Evolutionary conservation across 2,888 invertebrate genomes (phyloP), one percentile per base, ranked within the genome.

Genomic region (Lamellibrachia columna): DNA sequence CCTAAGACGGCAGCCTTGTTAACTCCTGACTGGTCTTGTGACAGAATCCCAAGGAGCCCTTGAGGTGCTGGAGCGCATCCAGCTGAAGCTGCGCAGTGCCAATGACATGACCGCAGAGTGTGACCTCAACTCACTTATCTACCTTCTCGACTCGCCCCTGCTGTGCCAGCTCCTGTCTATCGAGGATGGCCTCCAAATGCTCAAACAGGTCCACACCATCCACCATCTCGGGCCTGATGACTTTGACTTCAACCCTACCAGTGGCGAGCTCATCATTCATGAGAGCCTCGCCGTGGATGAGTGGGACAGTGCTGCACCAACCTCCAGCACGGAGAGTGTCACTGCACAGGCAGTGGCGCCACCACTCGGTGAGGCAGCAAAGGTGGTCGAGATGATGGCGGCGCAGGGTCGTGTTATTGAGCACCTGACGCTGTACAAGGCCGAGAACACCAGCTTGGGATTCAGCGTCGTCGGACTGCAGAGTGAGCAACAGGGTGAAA

Each of bases 101-200:
- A 98, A 98, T 95, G 95, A 94, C 91, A 75, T 22, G 22, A 75
- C 75, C 4, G 75, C 75, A 6, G 96, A 96, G 93, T 95, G 98
- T 96, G 98, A 98, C 96, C 97, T 99, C 93, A 98, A 98, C 95
- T 98, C 98, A 94, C 97, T 99, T 91, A 97, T 98, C 94, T 98
- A 98, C 94, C 97, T 99, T 94, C 96, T 97, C 94, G 98, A 98
- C 95, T 98, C 98, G 97, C 99, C 99, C 3, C 98, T 99, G 92
- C 98, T 99, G 95, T 97, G 98, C 94, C 98, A 98, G 95, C 98
- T 99, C 95, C 98, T 98, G 40, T 98, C 98, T 93, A 98, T 99
- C 93, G 98, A 99, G 97, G 99, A 99, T 96, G 99, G 99, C 0
- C 97, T 99, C 91, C 98, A 98, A 91, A 98, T 99, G 97, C 97